These are phyloP conservation scores for Papilio aristodemus DNA, from an alignment of 1,140 invertebrate genomes.

Conservation along the genomic window DNA sequence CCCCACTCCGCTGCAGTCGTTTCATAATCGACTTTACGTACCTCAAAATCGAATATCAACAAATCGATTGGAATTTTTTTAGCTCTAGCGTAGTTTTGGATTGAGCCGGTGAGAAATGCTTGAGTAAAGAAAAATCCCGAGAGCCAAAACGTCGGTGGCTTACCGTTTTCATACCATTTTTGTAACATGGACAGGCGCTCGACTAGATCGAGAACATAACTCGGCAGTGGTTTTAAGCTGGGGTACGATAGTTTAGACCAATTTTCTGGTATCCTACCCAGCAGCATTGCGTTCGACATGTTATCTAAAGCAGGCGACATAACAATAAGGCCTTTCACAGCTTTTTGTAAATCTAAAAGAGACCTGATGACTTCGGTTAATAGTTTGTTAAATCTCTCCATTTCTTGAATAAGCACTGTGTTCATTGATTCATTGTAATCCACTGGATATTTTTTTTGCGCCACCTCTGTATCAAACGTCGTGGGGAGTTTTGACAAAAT, in stretches of 20 bases:
- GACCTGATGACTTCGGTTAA: slow-evolving; percentile 83
- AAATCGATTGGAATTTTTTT: slow-evolving; percentile 94
- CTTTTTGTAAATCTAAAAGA: slow-evolving; percentile 88
- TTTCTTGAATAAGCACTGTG: slow-evolving; percentile 95
- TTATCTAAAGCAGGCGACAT: slow-evolving; percentile 92
- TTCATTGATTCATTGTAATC: slow-evolving; percentile 96
- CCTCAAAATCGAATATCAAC: slow-evolving; percentile 90
- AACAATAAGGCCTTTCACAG: slow-evolving; percentile 91
- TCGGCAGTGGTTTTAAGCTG: slow-evolving; percentile 92
- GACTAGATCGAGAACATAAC: slow-evolving; percentile 92
- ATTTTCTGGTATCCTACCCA: slow-evolving; percentile 86
- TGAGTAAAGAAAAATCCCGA: slow-evolving; percentile 97
- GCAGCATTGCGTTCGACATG: slow-evolving; percentile 84
- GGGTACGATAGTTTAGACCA: slow-evolving; percentile 94
- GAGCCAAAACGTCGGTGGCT: slow-evolving; percentile 93
- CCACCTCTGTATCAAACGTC: slow-evolving; percentile 87
- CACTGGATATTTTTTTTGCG: slow-evolving; percentile 87
- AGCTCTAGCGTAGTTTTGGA: slow-evolving; percentile 95
- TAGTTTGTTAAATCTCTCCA: slow-evolving; percentile 93
- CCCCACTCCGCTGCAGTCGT: slow-evolving; percentile 84
- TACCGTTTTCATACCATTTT: slow-evolving; percentile 89
- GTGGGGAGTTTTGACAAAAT: slow-evolving; percentile 88
- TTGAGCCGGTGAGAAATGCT: slow-evolving; percentile 94
- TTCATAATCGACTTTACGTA: slow-evolving; percentile 79
- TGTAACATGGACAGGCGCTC: slow-evolving; percentile 88